These are phyloP conservation scores for Omphaloscelis lunosa DNA, from an alignment of 2,888 invertebrate genomes.

Conservation along the genomic window DNA sequence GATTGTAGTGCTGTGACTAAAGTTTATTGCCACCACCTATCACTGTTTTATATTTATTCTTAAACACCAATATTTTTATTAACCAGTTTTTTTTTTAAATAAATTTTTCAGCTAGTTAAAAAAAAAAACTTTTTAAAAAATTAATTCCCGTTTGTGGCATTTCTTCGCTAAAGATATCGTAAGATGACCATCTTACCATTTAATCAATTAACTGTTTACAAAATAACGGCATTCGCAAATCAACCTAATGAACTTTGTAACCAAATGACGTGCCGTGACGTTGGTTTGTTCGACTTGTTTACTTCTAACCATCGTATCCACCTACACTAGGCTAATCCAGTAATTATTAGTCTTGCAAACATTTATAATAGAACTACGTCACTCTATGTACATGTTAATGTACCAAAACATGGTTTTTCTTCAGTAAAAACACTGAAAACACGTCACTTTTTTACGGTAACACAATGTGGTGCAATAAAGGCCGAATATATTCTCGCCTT, in stretches of 20 bases:
- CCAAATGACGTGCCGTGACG: slow-evolving; percentile 56
- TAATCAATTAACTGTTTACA: slow-evolving; percentile 47
- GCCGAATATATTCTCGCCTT: slow-evolving; percentile 51
- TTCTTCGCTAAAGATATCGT: not conserved
- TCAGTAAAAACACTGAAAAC: slow-evolving; percentile 11
- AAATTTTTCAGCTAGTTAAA: no score
- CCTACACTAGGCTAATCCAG: slow-evolving; percentile 40
- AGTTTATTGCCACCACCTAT: slow-evolving; percentile 8
- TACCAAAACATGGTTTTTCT: slow-evolving; percentile 10
- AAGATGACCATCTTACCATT: slow-evolving; percentile 16
- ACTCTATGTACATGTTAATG: slow-evolving; percentile 6
- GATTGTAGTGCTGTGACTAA: not conserved
- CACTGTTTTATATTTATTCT: not conserved
- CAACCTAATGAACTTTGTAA: slow-evolving; percentile 52
- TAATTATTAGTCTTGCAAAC: slow-evolving; percentile 26
- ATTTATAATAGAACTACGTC: slow-evolving; percentile 38
- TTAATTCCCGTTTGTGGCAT: not conserved
- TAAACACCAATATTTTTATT: not conserved
- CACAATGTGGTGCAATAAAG: slow-evolving; percentile 38
- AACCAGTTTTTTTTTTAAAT: not conserved
- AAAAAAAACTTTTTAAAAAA: no score
- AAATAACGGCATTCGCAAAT: slow-evolving; percentile 37
- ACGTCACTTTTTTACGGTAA: slow-evolving; percentile 25
- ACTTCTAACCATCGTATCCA: slow-evolving; percentile 37
- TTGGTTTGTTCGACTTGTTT: slow-evolving; percentile 46